Conservation (phyloP, 2,797 vertebrate genomes). For the Emydoidea blandingii region DNA sequence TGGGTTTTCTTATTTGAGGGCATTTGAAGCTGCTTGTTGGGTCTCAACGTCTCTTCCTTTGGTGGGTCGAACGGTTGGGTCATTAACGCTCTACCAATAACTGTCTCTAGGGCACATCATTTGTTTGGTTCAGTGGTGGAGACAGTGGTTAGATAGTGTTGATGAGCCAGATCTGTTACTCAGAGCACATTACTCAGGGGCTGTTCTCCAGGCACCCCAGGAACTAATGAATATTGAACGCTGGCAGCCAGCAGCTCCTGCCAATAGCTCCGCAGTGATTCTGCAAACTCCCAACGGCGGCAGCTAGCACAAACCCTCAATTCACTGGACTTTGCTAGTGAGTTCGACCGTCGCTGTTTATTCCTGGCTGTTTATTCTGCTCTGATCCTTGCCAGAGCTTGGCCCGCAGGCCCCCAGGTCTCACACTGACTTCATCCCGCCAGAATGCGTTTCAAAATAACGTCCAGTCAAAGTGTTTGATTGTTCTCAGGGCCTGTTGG, state of each 20-base stretch:
- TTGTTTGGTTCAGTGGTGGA: background rate
- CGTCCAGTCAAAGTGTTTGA: conserved; percentile 82
- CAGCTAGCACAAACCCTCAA: background rate
- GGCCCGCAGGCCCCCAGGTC: conserved; percentile 80
- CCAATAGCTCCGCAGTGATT: background rate
- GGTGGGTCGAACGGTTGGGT: background rate
- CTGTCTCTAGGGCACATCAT: background rate
- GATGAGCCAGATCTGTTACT: background rate
- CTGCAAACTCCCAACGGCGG: background rate
- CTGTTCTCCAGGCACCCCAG: background rate
- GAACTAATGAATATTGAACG: background rate
- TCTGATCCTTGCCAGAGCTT: conserved; percentile 75
- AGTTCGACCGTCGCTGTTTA: background rate
- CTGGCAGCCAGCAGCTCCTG: background rate
- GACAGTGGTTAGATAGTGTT: too few species aligned
- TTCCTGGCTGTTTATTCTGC: conserved; percentile 81
- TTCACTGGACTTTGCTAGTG: background rate
- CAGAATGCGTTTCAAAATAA: conserved; percentile 84
- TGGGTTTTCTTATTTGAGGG: background rate
- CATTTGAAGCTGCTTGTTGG: background rate
- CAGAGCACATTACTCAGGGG: background rate
- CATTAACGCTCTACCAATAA: background rate
- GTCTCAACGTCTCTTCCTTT: background rate
- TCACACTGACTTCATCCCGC: conserved; percentile 83
- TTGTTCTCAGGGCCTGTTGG: conserved; percentile 83